Percentiles rank a stretch among this genome's conserved stretches.
Conservation (phyloP, 1,140 invertebrate species). For the Drosophila guanche region DNA sequence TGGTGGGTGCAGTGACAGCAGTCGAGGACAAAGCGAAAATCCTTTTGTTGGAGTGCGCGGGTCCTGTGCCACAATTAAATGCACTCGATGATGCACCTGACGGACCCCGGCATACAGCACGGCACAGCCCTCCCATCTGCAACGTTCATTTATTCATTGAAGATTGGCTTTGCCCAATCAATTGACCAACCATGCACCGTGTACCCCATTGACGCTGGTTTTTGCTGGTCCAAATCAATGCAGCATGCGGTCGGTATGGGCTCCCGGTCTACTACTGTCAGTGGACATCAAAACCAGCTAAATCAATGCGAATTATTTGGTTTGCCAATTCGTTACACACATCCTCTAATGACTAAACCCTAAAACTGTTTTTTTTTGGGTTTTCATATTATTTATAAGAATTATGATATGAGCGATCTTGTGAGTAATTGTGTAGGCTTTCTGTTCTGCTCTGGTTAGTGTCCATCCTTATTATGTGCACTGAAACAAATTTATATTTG, state of each 20-base stretch:
- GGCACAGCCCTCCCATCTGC: constrained; percentile 9
- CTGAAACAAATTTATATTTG: too few species aligned
- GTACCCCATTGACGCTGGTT: constrained; percentile 51
- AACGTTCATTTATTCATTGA: constrained; percentile 77
- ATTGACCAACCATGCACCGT: constrained; percentile 76
- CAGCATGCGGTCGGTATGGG: constrained; percentile 50
- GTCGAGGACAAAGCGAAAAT: constrained; percentile 38
- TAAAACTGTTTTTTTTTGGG: constrained; percentile 14
- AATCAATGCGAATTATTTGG: constrained; percentile 82
- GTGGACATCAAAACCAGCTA: constrained; percentile 48
- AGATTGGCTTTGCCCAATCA: constrained; percentile 79
- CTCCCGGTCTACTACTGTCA: not conserved
- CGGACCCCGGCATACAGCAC: constrained; percentile 4
- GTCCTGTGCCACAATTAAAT: constrained; percentile 72
- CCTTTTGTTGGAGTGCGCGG: constrained; percentile 56
- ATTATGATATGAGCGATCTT: constrained; percentile 30
- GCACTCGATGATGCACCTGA: constrained; percentile 61
- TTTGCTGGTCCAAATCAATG: constrained; percentile 70
- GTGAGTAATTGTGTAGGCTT: constrained; percentile 60
- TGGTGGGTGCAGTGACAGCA: not conserved
- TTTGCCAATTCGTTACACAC: constrained; percentile 82
- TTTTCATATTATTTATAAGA: constrained; percentile 9
- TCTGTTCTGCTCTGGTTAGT: constrained; percentile 48
- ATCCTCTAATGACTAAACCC: constrained; percentile 64
- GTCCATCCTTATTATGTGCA: constrained; percentile 46